Evolutionary conservation across 2,888 invertebrate genomes (phyloP).

Genomic region (Plebejus anna): DNA sequence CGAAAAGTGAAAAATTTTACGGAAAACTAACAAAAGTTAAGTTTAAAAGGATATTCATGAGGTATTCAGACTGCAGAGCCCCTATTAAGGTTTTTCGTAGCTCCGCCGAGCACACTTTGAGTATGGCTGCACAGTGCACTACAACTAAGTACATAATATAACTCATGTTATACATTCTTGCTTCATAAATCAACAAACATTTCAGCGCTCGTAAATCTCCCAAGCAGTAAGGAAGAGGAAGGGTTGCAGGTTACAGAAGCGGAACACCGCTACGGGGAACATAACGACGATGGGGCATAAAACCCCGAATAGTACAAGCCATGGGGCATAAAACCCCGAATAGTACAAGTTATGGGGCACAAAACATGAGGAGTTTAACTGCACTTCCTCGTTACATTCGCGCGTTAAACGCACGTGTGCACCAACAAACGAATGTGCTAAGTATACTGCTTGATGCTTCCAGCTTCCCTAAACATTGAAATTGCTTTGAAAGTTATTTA

Average conservation of each 20-base stretch:
- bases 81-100: too few relatives aligned
- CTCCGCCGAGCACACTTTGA: too few relatives aligned
- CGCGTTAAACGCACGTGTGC: constrained; percentile 7
- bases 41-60: too few relatives aligned
- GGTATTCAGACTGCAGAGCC: too few relatives aligned
- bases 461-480: background rate
- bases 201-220: background rate
- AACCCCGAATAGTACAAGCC: background rate
- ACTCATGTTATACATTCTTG: background rate
- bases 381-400: constrained; percentile 10
- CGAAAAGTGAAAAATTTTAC: too few relatives aligned
- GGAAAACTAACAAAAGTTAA: too few relatives aligned
- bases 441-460: background rate
- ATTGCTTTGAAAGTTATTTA: background rate
- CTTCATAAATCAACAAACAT: background rate
- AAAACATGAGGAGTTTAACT: background rate
- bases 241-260: background rate
- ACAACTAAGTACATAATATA: too few relatives aligned
- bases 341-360: background rate
- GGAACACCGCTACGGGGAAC: background rate
- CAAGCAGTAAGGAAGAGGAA: constrained; percentile 13
- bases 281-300: background rate
- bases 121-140: too few relatives aligned
- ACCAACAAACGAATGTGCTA: background rate
- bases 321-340: constrained; percentile 5